Conservation (phyloP, 2,888 invertebrate species). For the Rhorus exstirpatorius region DNA sequence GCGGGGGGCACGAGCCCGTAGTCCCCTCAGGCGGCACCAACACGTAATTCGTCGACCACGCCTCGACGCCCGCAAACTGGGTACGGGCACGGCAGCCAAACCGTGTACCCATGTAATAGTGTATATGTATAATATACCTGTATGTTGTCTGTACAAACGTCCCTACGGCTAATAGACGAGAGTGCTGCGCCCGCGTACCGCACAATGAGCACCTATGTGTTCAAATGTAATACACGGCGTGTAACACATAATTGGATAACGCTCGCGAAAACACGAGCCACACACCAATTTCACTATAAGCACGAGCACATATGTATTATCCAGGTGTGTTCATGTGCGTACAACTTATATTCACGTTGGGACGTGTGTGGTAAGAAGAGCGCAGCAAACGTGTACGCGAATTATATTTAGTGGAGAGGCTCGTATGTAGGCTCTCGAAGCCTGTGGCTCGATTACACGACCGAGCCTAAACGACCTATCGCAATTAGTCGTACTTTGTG, state of each 20-base stretch:
- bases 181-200: conserved; percentile 58
- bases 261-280: conserved; percentile 41
- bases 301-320: conserved; percentile 3
- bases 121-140: conserved; percentile 25
- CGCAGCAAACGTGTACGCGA: conserved; percentile 35
- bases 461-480: conserved; percentile 61
- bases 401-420: conserved; percentile 55
- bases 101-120: conserved; percentile 35
- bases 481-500: conserved; percentile 55
- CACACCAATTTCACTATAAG: conserved; percentile 4
- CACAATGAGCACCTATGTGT: conserved; percentile 68
- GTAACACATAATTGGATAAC: conserved; percentile 68
- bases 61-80: conserved; percentile 74
- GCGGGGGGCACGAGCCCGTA: conserved; percentile 40
- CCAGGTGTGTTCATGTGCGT: neutral
- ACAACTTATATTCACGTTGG: conserved; percentile 10
- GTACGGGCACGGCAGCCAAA: conserved; percentile 62
- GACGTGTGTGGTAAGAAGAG: conserved; percentile 33
- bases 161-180: conserved; percentile 66
- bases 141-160: conserved; percentile 61
- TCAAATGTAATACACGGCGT: conserved; percentile 69
- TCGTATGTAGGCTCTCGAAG: conserved; percentile 36
- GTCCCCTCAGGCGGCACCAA: conserved; percentile 69
- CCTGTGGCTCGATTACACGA: conserved; percentile 67
- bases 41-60: conserved; percentile 78